phyloP scores from a whole-genome alignment of 1,140 invertebrate genomes.

The Drosophila repleta region DNA sequence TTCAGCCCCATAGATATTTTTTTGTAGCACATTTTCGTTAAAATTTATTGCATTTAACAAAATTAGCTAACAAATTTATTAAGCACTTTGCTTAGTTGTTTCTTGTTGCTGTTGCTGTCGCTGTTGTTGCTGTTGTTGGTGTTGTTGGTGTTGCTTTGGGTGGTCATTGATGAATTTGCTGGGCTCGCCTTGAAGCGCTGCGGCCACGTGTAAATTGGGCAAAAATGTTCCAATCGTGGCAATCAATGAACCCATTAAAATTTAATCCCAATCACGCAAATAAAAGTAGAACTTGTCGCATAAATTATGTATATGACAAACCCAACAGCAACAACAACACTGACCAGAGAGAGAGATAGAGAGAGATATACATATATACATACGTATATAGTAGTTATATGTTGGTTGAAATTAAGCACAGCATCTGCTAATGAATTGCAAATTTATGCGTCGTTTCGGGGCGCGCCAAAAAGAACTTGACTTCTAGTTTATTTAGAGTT shows the following conservation, averaged over 20 bases:
- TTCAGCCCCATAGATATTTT: constrained; percentile 47
- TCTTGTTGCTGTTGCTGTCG: background rate
- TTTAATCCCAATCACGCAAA: constrained; percentile 79
- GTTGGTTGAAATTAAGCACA: constrained; percentile 71
- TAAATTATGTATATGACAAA: constrained; percentile 73
- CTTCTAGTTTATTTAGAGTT: constrained; percentile 75
- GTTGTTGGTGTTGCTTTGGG: constrained; percentile 7
- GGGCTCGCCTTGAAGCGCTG: constrained; percentile 9
- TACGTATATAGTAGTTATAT: constrained; percentile 43
- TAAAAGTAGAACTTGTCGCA: constrained; percentile 79
- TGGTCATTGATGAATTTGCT: constrained; percentile 67
- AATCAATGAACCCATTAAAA: constrained; percentile 82
- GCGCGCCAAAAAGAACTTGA: constrained; percentile 81
- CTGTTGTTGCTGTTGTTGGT: background rate
- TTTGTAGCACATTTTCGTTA: constrained; percentile 76
- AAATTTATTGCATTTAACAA: constrained; percentile 81
- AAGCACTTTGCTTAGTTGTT: constrained; percentile 62
- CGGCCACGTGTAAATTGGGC: constrained; percentile 71
- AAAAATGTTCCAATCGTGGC: constrained; percentile 24
- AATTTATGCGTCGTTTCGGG: constrained; percentile 72
- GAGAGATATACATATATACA: background rate
- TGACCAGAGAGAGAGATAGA: too few relatives aligned
- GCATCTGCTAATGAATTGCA: constrained; percentile 73
- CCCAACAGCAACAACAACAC: constrained; percentile 21
- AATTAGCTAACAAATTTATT: constrained; percentile 82